Evolutionary conservation across 2,888 invertebrate species (phyloP).

Genomic region (Dinocampus coccinellae): DNA sequence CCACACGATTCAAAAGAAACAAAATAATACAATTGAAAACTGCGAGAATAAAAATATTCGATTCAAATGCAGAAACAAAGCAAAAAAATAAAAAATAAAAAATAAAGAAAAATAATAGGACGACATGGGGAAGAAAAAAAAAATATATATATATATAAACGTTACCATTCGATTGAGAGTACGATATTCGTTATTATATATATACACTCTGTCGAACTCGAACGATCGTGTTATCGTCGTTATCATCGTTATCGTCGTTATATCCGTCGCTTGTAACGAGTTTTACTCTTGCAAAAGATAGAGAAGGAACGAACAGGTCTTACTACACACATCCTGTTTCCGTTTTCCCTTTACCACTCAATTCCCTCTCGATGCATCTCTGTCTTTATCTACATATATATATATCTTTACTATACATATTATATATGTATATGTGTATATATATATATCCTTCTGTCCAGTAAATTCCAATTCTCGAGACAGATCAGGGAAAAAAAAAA

Average conservation of each 20-base stretch:
- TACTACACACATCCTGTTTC: slow-evolving; percentile 12
- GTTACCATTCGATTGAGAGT: slow-evolving; percentile 10
- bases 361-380: slow-evolving; percentile 19
- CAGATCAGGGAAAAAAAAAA: no score
- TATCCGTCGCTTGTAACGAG: slow-evolving; percentile 36
- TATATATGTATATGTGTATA: neutral
- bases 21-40: neutral
- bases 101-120: neutral
- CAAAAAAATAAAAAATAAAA: slow-evolving; percentile 6
- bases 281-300: slow-evolving; percentile 19
- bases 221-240: slow-evolving; percentile 39
- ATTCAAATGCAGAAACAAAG: neutral
- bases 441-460: neutral
- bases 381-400: neutral
- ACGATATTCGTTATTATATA: slow-evolving; percentile 29
- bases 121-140: neutral
- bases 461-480: neutral
- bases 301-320: neutral
- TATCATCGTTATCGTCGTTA: slow-evolving; percentile 36
- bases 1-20: neutral
- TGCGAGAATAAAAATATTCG: slow-evolving; percentile 13
- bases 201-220: slow-evolving; percentile 32
- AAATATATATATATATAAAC: slow-evolving; percentile 19
- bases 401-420: no score
- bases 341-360: slow-evolving; percentile 11